Evolutionary conservation across 2,113 vertebrate species (phyloP).

Genomic region (Neomonachus schauinslandi): DNA sequence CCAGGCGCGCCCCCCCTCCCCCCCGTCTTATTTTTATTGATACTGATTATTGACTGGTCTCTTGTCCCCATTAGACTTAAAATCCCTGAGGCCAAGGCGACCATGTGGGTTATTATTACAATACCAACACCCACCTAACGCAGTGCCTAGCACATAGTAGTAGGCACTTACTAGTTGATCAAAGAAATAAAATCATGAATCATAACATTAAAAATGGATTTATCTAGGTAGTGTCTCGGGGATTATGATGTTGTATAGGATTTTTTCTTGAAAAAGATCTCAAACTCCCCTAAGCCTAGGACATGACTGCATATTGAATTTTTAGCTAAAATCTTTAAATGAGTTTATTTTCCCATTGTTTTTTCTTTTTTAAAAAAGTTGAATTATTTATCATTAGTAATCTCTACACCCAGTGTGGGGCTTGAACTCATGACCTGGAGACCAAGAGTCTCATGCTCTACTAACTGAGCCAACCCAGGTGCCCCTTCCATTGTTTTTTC

Average conservation of each 20-base stretch:
- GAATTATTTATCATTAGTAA: neutral
- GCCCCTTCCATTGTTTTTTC: neutral
- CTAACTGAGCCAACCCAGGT: neutral
- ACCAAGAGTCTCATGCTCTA: neutral
- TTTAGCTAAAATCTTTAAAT: slow-evolving; percentile 48
- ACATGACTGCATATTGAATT: neutral
- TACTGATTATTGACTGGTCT: neutral
- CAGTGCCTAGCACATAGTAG: neutral
- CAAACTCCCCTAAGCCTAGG: neutral
- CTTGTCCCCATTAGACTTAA: slow-evolving; percentile 20
- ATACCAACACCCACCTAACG: neutral
- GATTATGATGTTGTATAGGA: neutral
- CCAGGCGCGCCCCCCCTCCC: no score
- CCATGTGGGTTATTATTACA: neutral
- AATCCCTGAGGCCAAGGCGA: neutral
- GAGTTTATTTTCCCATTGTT: neutral
- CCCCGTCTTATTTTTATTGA: neutral
- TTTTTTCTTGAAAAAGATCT: slow-evolving; percentile 29
- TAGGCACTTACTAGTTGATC: neutral
- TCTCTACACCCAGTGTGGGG: neutral
- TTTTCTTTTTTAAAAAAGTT: neutral
- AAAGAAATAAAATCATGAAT: neutral
- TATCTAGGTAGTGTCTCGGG: neutral
- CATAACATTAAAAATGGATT: slow-evolving; percentile 42
- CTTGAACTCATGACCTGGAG: neutral